Conservation (phyloP, 92 coral and sea anemone species). For the Virgularia gustaviana region DNA sequence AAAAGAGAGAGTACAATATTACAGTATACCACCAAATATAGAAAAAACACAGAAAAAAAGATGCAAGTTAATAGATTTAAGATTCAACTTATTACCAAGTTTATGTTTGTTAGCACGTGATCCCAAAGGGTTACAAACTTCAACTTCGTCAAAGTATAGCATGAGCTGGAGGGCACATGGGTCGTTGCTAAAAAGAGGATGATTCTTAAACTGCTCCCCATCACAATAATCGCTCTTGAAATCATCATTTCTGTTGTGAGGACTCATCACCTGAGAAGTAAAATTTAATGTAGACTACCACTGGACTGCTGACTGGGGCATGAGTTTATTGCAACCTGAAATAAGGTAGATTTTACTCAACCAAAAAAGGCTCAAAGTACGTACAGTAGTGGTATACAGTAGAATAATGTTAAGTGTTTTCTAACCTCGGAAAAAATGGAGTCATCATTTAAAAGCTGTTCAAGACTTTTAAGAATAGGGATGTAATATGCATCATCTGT, state of each 20-base stretch:
- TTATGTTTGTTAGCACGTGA: conserved; percentile 62
- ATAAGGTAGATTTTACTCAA: too few relatives aligned
- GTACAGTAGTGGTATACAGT: too few relatives aligned
- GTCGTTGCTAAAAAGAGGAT: not conserved
- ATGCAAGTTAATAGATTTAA: too few relatives aligned
- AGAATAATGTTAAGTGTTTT: too few relatives aligned
- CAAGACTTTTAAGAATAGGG: conserved; percentile 55
- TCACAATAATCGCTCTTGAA: not conserved
- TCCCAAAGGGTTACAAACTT: conserved; percentile 64
- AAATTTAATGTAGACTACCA: too few relatives aligned
- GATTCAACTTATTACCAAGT: too few relatives aligned
- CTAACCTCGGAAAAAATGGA: conserved; percentile 52
- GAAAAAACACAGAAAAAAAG: too few relatives aligned
- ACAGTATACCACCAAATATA: too few relatives aligned
- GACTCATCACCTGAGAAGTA: not conserved
- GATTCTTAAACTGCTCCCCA: not conserved
- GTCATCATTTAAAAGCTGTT: conserved; percentile 52
- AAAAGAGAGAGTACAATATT: too few relatives aligned
- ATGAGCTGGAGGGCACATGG: conserved; percentile 42
- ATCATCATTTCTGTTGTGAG: not conserved
- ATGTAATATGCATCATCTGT: conserved; percentile 56
- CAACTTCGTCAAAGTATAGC: conserved; percentile 59
- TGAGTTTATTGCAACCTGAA: too few relatives aligned
- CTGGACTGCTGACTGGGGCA: too few relatives aligned
- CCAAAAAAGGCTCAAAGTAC: too few relatives aligned